Conservation (phyloP, 2,113 vertebrate species). For the Heterochromis multidens region DNA sequence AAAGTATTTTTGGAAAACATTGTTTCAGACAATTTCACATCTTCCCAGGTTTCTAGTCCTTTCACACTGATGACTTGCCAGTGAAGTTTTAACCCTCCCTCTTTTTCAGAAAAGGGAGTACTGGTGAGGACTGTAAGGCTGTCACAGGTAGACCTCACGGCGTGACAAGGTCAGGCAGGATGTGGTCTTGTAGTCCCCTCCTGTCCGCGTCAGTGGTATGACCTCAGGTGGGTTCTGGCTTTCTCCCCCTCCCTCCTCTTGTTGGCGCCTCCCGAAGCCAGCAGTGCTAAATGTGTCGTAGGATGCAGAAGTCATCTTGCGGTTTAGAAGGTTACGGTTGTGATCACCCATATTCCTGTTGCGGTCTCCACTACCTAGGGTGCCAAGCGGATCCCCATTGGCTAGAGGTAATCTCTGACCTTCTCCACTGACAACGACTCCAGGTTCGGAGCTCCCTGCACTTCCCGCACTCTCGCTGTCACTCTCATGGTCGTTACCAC, state of each 20-base stretch:
- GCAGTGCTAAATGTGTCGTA: slow-evolving; percentile 80
- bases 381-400: slow-evolving; percentile 74
- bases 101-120: background rate
- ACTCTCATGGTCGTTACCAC: slow-evolving; percentile 73
- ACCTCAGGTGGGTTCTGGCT: slow-evolving; percentile 70
- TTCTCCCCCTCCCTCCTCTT: slow-evolving; percentile 66
- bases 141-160: slow-evolving; percentile 79
- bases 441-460: slow-evolving; percentile 66
- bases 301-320: slow-evolving; percentile 80
- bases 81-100: slow-evolving; percentile 20
- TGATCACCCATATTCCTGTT: slow-evolving; percentile 79
- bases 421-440: slow-evolving; percentile 59
- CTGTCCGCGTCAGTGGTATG: slow-evolving; percentile 76
- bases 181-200: slow-evolving; percentile 78
- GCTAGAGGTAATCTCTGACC: slow-evolving; percentile 67
- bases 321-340: slow-evolving; percentile 79
- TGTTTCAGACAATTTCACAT: slow-evolving; percentile 35
- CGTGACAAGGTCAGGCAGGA: slow-evolving; percentile 78
- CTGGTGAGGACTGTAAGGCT: slow-evolving; percentile 8
- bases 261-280: slow-evolving; percentile 69
- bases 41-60: slow-evolving; percentile 43
- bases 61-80: slow-evolving; percentile 27
- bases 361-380: slow-evolving; percentile 67
- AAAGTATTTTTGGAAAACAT: slow-evolving; percentile 47
- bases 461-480: slow-evolving; percentile 73